These are phyloP conservation scores for Lottia scabra DNA, from an alignment of 2,888 invertebrate species.

Conservation along the genomic window DNA sequence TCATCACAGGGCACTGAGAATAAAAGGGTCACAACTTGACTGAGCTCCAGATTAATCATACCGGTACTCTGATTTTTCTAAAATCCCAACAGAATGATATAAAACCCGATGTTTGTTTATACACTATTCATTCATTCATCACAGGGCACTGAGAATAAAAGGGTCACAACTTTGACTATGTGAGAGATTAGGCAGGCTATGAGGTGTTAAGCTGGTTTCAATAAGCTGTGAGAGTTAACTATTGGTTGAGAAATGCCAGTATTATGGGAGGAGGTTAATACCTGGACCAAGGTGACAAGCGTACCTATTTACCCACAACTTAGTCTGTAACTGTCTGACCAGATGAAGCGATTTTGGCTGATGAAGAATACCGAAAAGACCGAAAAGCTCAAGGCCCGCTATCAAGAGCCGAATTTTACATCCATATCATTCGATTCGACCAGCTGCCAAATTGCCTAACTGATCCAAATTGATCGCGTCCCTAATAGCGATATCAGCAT, in stretches of 20 bases:
- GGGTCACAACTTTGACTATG: not conserved
- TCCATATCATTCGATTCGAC: too few relatives aligned
- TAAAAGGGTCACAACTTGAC: constrained; percentile 3
- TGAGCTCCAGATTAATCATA: not conserved
- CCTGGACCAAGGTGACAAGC: not conserved
- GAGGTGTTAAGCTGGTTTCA: not conserved
- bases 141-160: not conserved
- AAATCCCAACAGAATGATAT: too few relatives aligned
- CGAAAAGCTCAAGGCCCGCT: too few relatives aligned
- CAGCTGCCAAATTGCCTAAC: too few relatives aligned
- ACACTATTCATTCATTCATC: not conserved
- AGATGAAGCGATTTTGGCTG: too few relatives aligned
- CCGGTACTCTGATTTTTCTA: too few relatives aligned
- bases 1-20: not conserved
- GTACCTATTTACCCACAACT: not conserved
- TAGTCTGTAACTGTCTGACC: too few relatives aligned
- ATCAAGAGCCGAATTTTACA: too few relatives aligned
- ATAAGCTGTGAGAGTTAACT: not conserved
- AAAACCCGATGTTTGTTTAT: not conserved
- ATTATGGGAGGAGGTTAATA: not conserved
- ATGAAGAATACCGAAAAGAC: too few relatives aligned
- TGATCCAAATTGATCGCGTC: too few relatives aligned
- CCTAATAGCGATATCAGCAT: too few relatives aligned
- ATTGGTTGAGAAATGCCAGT: not conserved
- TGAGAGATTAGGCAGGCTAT: not conserved